phyloP scores from a whole-genome alignment of 1,140 invertebrate species.

The Aculops lycopersici region DNA sequence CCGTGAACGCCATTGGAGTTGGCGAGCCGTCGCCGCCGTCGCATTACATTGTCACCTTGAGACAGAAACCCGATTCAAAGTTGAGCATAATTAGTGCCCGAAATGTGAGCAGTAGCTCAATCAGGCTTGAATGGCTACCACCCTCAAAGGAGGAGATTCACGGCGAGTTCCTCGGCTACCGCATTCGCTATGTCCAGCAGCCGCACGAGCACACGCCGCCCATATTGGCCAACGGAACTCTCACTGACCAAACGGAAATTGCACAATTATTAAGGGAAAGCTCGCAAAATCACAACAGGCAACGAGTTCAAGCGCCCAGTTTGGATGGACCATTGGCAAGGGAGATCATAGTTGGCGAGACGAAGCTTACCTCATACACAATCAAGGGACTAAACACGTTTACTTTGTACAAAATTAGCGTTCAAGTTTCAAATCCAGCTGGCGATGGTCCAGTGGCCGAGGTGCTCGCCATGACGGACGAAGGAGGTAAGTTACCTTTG shows the following conservation, averaged over 20 bases:
- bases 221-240: too few relatives aligned
- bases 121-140: conserved; percentile 33
- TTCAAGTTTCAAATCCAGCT: conserved; percentile 40
- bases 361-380: conserved; percentile 27
- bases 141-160: conserved; percentile 31
- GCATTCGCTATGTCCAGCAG: conserved; percentile 18
- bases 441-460: conserved; percentile 32
- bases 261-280: too few relatives aligned
- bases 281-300: too few relatives aligned
- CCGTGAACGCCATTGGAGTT: conserved; percentile 31
- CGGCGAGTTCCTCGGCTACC: conserved; percentile 42
- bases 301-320: background rate
- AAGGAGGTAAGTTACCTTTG: conserved; percentile 32
- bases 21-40: conserved; percentile 33
- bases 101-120: conserved; percentile 30
- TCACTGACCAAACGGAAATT: too few relatives aligned
- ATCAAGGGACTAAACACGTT: conserved; percentile 33
- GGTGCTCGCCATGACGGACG: conserved; percentile 38
- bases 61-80: conserved; percentile 35
- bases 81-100: conserved; percentile 32
- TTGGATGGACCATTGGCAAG: background rate
- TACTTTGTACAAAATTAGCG: conserved; percentile 35
- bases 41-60: conserved; percentile 36
- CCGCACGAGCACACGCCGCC: too few relatives aligned
- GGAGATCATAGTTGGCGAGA: background rate